Evolutionary conservation across 2,888 invertebrate species (phyloP).

Genomic region (Drosophila yooni): DNA sequence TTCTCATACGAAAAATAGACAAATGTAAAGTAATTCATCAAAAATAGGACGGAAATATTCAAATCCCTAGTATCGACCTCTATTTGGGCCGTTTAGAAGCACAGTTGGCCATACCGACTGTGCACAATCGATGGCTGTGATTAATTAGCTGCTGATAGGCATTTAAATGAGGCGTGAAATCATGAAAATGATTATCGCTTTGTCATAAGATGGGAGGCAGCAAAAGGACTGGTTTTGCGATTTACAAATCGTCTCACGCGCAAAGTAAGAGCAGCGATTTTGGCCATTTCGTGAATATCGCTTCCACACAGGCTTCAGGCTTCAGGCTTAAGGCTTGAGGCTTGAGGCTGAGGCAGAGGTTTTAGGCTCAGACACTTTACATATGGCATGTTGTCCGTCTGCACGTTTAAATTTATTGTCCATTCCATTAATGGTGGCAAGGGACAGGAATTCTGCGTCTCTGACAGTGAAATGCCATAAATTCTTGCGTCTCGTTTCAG

Average conservation of each 20-base stretch:
- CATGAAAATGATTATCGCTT: constrained; percentile 67
- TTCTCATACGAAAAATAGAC: not conserved
- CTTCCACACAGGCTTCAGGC: constrained; percentile 42
- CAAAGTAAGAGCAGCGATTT: constrained; percentile 58
- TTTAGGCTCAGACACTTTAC: constrained; percentile 59
- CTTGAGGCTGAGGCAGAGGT: not conserved
- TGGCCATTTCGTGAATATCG: constrained; percentile 71
- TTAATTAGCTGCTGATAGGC: constrained; percentile 32
- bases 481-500: constrained; percentile 72
- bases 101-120: not conserved
- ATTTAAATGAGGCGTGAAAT: constrained; percentile 41
- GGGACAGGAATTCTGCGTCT: constrained; percentile 76
- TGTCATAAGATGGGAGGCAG: constrained; percentile 48
- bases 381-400: constrained; percentile 78
- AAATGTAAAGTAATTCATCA: not conserved
- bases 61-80: not conserved
- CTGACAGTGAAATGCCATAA: constrained; percentile 81
- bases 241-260: constrained; percentile 77
- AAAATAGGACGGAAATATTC: not conserved
- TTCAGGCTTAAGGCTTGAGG: not conserved
- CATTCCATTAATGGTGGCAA: constrained; percentile 79
- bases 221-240: constrained; percentile 27
- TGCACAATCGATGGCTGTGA: constrained; percentile 11
- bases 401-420: constrained; percentile 79
- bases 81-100: not conserved